Evolutionary conservation across 2,888 invertebrate species (phyloP).

Genomic region (Calephelis perditalis): DNA sequence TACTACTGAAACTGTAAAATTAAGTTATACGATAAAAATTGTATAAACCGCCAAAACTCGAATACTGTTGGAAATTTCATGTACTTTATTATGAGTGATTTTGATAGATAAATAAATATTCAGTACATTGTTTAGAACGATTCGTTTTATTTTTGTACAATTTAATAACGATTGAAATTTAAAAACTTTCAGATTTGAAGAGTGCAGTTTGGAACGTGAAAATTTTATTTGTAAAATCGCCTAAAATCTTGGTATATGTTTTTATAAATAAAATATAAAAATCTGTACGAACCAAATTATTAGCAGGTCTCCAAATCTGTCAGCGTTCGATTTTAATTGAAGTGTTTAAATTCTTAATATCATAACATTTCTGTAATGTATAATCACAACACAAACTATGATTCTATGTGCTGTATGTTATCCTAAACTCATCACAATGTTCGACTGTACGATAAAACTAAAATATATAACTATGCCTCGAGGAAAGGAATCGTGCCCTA

Average conservation of each 20-base stretch:
- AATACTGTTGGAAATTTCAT: background rate
- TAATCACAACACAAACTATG: slow-evolving; percentile 50
- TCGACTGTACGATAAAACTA: slow-evolving; percentile 52
- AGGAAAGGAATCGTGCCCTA: slow-evolving; percentile 68
- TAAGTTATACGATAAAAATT: too few relatives aligned
- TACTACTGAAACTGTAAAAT: too few relatives aligned
- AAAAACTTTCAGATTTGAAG: slow-evolving; percentile 11
- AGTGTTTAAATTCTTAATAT: background rate
- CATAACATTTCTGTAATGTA: slow-evolving; percentile 7
- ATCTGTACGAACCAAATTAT: slow-evolving; percentile 6
- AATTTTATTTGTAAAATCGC: slow-evolving; percentile 5
- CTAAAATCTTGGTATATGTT: slow-evolving; percentile 1
- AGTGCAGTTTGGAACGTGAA: background rate
- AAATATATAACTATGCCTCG: slow-evolving; percentile 48
- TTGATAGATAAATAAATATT: slow-evolving; percentile 10
- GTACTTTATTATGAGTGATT: slow-evolving; percentile 8
- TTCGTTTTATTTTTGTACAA: slow-evolving; percentile 13
- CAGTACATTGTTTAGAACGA: slow-evolving; percentile 12
- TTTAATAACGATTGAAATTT: background rate
- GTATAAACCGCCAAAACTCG: too few relatives aligned
- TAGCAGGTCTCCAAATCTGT: slow-evolving; percentile 13
- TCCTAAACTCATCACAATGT: slow-evolving; percentile 55
- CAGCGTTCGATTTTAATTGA: slow-evolving; percentile 9
- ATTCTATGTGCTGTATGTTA: slow-evolving; percentile 21
- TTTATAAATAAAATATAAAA: slow-evolving; percentile 10